A percentile compares a stretch with the other conserved stretches of the same genome.
phyloP scores from a whole-genome alignment of 1,140 invertebrate species.

The Drosophila willistoni region DNA sequence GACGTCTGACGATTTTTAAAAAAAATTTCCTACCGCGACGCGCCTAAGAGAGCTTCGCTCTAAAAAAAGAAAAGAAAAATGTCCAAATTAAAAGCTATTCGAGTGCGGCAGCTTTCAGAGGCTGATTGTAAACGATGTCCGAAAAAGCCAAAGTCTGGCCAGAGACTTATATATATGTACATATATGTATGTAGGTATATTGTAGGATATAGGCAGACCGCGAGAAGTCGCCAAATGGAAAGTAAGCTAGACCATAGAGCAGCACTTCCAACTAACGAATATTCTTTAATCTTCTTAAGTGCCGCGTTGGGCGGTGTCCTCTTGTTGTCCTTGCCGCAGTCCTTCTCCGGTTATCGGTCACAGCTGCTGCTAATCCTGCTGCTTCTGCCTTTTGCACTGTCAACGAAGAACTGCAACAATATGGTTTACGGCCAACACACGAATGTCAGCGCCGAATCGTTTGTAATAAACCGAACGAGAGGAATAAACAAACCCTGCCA shows the following conservation, averaged over 20 bases:
- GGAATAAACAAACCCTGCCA: constrained; percentile 31
- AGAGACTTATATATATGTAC: background rate
- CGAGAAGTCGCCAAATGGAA: constrained; percentile 45
- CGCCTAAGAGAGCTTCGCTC: too few relatives aligned
- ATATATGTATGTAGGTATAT: too few relatives aligned
- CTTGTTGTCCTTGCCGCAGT: constrained; percentile 10
- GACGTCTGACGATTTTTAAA: too few relatives aligned
- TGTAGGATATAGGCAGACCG: constrained; percentile 34
- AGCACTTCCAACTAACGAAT: constrained; percentile 47
- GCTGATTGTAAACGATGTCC: constrained; percentile 28
- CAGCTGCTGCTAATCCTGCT: constrained; percentile 57
- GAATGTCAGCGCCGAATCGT: constrained; percentile 23
- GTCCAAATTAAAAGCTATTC: constrained; percentile 27
- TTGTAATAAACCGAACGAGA: constrained; percentile 57
- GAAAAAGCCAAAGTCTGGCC: constrained; percentile 16
- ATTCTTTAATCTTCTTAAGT: constrained; percentile 75
- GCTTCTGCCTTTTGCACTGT: constrained; percentile 25
- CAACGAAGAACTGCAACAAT: constrained; percentile 24
- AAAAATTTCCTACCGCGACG: too few relatives aligned
- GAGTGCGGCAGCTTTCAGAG: constrained; percentile 24
- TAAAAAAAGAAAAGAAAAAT: background rate
- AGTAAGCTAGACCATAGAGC: constrained; percentile 29
- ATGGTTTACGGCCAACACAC: constrained; percentile 22
- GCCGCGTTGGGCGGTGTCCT: constrained; percentile 19
- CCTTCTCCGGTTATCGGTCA: constrained; percentile 26